These are phyloP conservation scores for Chelon auratus DNA, from an alignment of 2,797 vertebrate genomes.

Conservation along the genomic window DNA sequence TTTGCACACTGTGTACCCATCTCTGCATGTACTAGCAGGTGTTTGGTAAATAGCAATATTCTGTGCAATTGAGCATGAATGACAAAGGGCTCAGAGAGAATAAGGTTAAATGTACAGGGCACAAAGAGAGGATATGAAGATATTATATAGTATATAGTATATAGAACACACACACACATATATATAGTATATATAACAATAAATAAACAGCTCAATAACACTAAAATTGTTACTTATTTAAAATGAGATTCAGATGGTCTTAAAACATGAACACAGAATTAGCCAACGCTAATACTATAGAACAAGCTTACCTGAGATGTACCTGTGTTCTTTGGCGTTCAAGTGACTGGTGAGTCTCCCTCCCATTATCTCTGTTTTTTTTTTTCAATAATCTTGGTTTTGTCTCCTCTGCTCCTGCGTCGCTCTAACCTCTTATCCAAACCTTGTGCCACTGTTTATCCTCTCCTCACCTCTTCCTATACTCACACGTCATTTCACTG, in stretches of 20 bases:
- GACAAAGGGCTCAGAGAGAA: not conserved
- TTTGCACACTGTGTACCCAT: not conserved
- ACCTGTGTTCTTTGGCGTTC: slow-evolving; percentile 19
- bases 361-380: slow-evolving; percentile 19
- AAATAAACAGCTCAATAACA: not conserved
- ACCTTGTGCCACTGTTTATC: not conserved
- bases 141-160: no score
- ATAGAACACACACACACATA: no score
- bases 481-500: not conserved
- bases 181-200: no score
- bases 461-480: not conserved
- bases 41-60: slow-evolving; percentile 15
- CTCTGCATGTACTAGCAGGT: not conserved
- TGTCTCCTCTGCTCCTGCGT: not conserved
- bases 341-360: slow-evolving; percentile 25
- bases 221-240: not conserved
- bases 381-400: not conserved
- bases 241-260: not conserved
- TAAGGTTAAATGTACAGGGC: not conserved
- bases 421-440: not conserved
- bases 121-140: not conserved
- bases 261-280: not conserved
- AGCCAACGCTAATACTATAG: not conserved
- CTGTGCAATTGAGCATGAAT: slow-evolving; percentile 6
- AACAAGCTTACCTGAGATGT: slow-evolving; percentile 29